These are phyloP conservation scores for Ptychodera flava DNA, from an alignment of 35 echinoderm and acorn worm genomes.

Conservation along the genomic window DNA sequence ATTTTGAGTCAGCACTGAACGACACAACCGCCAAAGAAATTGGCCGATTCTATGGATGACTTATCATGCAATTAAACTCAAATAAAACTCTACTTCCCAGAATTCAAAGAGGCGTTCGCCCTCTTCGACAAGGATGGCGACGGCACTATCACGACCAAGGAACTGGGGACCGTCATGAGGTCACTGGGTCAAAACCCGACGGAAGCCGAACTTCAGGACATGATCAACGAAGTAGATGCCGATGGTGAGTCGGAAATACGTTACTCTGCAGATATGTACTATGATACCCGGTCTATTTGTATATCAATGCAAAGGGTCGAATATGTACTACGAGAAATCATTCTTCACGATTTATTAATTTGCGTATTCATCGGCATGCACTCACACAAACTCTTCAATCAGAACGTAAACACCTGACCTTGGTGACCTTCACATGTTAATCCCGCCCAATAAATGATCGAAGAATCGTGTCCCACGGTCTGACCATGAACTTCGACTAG, in stretches of 20 bases:
- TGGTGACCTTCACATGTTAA: no score
- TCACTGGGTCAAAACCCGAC: conserved; percentile 94
- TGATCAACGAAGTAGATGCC: conserved; percentile 99
- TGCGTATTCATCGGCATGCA: neutral
- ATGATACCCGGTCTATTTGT: neutral
- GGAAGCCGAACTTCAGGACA: conserved; percentile 98
- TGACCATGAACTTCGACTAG: no score
- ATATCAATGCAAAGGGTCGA: neutral
- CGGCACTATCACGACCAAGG: conserved; percentile 95
- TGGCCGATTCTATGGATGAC: neutral
- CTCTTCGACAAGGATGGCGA: conserved; percentile 98
- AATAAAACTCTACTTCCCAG: conserved; percentile 20
- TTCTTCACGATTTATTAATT: neutral
- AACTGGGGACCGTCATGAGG: conserved; percentile 96
- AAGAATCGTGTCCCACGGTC: no score
- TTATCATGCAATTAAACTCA: neutral
- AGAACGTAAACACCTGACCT: no score
- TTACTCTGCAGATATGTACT: neutral
- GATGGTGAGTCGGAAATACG: conserved; percentile 50
- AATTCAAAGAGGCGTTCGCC: conserved; percentile 98
- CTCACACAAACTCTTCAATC: neutral
- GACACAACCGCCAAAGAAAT: neutral
- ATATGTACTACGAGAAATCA: neutral
- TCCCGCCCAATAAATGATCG: no score
- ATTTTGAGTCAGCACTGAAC: neutral